phyloP scores from a whole-genome alignment of 2,113 vertebrate species.

The Myanophis thanlyinensis region DNA sequence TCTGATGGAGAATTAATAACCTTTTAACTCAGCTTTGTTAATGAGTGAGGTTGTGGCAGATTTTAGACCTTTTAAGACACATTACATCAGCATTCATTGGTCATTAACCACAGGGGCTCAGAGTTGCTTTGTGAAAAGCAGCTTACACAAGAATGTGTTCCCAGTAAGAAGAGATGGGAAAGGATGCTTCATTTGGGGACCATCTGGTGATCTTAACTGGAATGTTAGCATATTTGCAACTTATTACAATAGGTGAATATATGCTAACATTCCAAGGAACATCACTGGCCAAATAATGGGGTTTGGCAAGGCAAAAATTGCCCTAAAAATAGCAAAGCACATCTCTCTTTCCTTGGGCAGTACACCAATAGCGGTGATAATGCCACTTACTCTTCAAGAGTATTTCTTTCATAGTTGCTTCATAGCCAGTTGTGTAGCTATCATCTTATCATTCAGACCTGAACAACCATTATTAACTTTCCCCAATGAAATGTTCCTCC shows the following conservation, averaged over 20 bases:
- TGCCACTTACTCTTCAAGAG: not conserved
- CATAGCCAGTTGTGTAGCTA: not conserved
- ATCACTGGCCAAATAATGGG: not conserved
- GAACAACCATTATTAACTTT: not conserved
- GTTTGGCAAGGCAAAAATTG: not conserved
- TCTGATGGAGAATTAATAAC: constrained; percentile 49
- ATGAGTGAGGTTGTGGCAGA: constrained; percentile 29
- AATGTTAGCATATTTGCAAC: not conserved
- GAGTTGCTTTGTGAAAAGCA: constrained; percentile 19
- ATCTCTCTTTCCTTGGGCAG: not conserved
- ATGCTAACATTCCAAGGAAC: not conserved
- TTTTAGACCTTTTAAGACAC: not conserved
- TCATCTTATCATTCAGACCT: not conserved
- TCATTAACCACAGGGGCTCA: not conserved
- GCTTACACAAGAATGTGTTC: not conserved
- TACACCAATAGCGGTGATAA: not conserved
- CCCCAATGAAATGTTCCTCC: not conserved
- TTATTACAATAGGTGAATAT: not conserved
- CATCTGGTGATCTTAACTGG: not conserved
- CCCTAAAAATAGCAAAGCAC: not conserved
- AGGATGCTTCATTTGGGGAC: not conserved
- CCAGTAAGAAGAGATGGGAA: not conserved
- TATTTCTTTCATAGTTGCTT: not conserved
- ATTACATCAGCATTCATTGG: rapidly evolving
- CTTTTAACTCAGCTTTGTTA: constrained; percentile 41